Evolutionary conservation across 1,140 invertebrate species (phyloP), one percentile per base, ranked within the genome.

Genomic region (Drosophila athabasca): DNA sequence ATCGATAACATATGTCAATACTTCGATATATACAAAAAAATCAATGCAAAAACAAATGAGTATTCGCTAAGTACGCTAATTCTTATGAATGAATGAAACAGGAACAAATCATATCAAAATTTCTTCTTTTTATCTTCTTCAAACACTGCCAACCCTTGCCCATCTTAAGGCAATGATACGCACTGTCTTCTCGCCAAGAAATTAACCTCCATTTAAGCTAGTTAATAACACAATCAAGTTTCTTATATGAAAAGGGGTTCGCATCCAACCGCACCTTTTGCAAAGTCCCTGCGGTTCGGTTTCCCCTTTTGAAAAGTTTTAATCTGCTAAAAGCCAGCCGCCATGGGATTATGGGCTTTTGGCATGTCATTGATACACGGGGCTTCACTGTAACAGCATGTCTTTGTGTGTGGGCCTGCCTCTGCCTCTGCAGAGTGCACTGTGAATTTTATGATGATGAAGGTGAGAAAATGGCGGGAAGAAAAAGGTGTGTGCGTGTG

Each of bases 321-420:
- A 88, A 87, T 87, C 83, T 67, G 72, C 82, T 82, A 79, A 88
- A 87, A 88, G 79, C 83, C 57, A 73, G 45, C 59, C 52, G 46
- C 64, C 73, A 65, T 62, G 43, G 70, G 77, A 70, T 76, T 81
- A 65, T 73, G 46, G 17, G 60, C 62, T 64, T 53, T 57, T 62
- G 67, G 53, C 77, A 62, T 87, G 68, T 59, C 78, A 81, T 67
- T 76, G 66, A 80, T 71, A 76, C 57, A 51, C 54, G 44, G 6
- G 31, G 44, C 39, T 54, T 51, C 53, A 55, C 50, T 35, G 49
- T 54, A 17, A 46, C 39, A n/a, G n/a, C 29, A 15, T 35, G 45
- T 66, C 45, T 72, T 52, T 64, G 44, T 61, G 59, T 57, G 58
- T 45, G 17, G 26, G 41, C 17, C 17, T 19, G 17, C 17, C 17